These are phyloP conservation scores for Mustela lutreola DNA, from an alignment of 2,113 vertebrate species.

Conservation along the genomic window DNA sequence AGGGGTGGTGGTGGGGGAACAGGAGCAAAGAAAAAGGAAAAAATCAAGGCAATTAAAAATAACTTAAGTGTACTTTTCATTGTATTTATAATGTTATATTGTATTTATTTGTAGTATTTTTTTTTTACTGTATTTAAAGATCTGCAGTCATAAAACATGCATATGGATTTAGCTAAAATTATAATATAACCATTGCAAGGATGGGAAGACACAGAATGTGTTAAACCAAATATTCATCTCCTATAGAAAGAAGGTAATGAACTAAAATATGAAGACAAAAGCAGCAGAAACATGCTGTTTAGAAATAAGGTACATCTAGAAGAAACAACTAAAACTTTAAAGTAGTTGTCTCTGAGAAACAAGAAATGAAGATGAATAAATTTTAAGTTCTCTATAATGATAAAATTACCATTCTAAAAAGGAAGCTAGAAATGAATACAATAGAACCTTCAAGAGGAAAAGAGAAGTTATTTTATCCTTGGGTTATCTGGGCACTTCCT, in stretches of 20 bases:
- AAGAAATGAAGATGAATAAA: constrained; percentile 18
- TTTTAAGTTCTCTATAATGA: constrained; percentile 6
- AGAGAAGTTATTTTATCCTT: neutral
- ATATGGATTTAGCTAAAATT: constrained; percentile 9
- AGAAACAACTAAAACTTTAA: constrained; percentile 49
- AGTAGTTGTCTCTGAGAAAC: neutral
- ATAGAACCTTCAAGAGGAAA: neutral
- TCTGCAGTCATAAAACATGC: neutral
- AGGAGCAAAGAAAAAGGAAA: too few relatives aligned
- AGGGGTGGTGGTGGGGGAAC: too few relatives aligned
- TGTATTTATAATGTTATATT: constrained; percentile 7
- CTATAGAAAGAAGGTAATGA: neutral
- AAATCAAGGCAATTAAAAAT: constrained; percentile 14
- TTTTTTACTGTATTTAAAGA: constrained; percentile 16
- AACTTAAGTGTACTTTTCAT: neutral
- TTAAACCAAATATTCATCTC: constrained; percentile 41
- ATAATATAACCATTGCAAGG: neutral
- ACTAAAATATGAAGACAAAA: constrained; percentile 14
- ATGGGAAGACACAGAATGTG: neutral
- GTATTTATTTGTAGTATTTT: neutral
- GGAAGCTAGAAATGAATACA: constrained; percentile 7
- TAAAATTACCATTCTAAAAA: constrained; percentile 52
- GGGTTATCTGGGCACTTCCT: neutral
- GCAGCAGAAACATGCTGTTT: neutral
- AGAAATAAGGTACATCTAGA: constrained; percentile 18